These are phyloP conservation scores for Nyctibius bracteatus DNA, from an alignment of 2,113 vertebrate species.

Conservation along the genomic window DNA sequence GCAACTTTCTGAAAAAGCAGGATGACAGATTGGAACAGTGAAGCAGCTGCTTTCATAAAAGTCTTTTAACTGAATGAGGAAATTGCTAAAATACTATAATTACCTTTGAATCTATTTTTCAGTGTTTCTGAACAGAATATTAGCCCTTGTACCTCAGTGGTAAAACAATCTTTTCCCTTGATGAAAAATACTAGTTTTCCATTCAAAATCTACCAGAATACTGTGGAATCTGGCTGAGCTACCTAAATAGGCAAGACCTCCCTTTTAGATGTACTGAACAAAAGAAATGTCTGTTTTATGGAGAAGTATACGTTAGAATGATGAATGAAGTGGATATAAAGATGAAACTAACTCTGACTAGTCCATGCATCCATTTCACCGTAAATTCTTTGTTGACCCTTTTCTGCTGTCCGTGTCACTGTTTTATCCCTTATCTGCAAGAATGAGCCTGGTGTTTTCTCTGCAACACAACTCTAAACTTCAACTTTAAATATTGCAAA, in stretches of 20 bases:
- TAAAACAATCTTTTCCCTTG: not conserved
- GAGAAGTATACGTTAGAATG: not conserved
- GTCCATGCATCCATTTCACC: not conserved
- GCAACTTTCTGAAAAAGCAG: not conserved
- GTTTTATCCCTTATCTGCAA: not conserved
- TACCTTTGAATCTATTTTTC: not conserved
- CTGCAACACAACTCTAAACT: slow-evolving; percentile 7
- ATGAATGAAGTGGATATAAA: not conserved
- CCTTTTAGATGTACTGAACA: not conserved
- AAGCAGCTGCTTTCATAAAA: not conserved
- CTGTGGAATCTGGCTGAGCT: not conserved
- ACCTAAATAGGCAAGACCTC: not conserved
- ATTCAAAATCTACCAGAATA: not conserved
- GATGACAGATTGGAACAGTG: not conserved
- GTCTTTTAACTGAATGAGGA: not conserved
- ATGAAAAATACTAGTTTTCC: not conserved
- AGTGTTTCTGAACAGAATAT: not conserved
- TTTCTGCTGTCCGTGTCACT: not conserved
- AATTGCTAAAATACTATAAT: not conserved
- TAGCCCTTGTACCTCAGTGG: not conserved
- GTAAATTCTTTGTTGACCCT: not conserved
- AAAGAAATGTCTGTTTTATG: not conserved
- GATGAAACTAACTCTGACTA: not conserved
- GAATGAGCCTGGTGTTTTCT: not conserved
- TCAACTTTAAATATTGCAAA: slow-evolving; percentile 39